Percentiles rank a stretch among this genome's conserved stretches.
phyloP scores from a whole-genome alignment of 2,888 invertebrate genomes.

The Campaea margaritaria region DNA sequence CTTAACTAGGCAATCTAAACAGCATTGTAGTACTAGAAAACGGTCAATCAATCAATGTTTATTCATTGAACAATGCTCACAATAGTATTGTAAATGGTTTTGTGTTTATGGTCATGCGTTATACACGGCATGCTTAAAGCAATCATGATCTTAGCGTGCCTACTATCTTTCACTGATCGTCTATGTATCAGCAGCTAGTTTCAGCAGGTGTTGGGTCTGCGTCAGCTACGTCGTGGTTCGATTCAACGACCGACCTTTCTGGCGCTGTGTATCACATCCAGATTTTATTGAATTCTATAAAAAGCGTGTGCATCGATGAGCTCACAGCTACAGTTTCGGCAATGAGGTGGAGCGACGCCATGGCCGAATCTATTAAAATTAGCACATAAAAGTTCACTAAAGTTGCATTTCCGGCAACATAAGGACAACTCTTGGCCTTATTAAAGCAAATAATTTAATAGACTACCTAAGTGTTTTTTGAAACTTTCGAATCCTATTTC shows the following conservation, averaged over 20 bases:
- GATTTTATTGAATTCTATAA: constrained; percentile 28
- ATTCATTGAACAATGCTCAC: too few relatives aligned
- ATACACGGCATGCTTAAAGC: too few relatives aligned
- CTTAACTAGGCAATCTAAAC: constrained; percentile 10
- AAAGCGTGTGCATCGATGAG: constrained; percentile 35
- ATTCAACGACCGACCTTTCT: constrained; percentile 23
- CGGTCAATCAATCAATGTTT: too few relatives aligned
- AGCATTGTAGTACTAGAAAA: background rate
- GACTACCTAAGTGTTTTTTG: too few relatives aligned
- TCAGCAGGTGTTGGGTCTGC: constrained; percentile 5
- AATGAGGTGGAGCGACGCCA: constrained; percentile 16
- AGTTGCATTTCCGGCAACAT: background rate
- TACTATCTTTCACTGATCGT: too few relatives aligned
- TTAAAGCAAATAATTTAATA: too few relatives aligned
- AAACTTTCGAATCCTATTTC: too few relatives aligned
- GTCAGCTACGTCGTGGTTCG: constrained; percentile 17
- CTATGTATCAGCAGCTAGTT: constrained; percentile 1
- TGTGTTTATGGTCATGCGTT: too few relatives aligned
- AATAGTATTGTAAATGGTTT: background rate
- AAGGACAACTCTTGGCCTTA: constrained; percentile 4
- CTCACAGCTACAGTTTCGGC: constrained; percentile 26
- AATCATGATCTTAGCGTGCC: too few relatives aligned
- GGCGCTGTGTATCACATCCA: constrained; percentile 10
- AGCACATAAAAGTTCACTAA: background rate
- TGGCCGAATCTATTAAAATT: constrained; percentile 13